A percentile compares a stretch with the other conserved stretches of the same genome.
Conservation (phyloP, 2,797 vertebrate genomes). For the Columba guinea region DNA sequence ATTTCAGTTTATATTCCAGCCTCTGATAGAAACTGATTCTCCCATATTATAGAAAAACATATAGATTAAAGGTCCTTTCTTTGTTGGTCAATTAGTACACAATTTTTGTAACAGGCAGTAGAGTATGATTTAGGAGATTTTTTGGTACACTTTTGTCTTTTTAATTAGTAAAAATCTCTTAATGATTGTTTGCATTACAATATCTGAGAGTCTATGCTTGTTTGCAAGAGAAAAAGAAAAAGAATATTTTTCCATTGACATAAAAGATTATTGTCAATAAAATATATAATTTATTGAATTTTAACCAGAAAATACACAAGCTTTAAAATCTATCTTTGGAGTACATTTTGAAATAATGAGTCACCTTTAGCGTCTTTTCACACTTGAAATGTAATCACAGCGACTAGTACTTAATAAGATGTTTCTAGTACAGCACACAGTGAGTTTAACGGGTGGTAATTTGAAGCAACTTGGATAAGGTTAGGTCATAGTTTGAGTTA, state of each 20-base stretch:
- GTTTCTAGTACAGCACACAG: conserved; percentile 17
- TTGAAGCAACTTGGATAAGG: conserved; percentile 63
- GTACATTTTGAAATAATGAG: neutral
- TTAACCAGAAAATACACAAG: neutral
- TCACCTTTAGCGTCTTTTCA: neutral
- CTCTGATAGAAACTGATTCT: neutral
- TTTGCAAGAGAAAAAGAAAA: neutral
- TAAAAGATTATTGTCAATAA: neutral
- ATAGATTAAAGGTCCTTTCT: neutral
- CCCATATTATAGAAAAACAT: neutral
- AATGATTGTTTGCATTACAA: neutral
- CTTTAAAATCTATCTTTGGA: neutral
- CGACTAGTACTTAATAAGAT: neutral
- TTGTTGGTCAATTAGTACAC: neutral
- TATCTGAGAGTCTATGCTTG: neutral
- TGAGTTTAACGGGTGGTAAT: conserved; percentile 38
- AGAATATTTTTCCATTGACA: neutral
- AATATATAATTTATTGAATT: neutral
- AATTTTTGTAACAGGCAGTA: neutral
- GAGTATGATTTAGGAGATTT: neutral
- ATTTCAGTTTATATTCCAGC: neutral
- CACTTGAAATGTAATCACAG: conserved; percentile 31
- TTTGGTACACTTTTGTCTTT: neutral
- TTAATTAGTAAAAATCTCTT: neutral
- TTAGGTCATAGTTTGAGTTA: conserved; percentile 65